phyloP scores from a whole-genome alignment of 2,888 invertebrate genomes.

The Cosmia trapezina region DNA sequence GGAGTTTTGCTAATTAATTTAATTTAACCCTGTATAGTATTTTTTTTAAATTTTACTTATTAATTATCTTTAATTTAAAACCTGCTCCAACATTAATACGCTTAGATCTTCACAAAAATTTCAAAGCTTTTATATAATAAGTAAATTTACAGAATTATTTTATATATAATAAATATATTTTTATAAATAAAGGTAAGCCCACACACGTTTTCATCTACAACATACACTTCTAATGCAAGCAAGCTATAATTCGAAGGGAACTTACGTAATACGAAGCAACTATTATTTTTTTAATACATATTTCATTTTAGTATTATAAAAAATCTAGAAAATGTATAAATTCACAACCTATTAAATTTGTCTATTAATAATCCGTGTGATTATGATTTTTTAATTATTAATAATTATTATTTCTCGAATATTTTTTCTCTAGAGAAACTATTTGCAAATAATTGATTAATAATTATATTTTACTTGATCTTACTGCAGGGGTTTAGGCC shows the following conservation, averaged over 20 bases:
- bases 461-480: slow-evolving; percentile 54
- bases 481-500: slow-evolving; percentile 75
- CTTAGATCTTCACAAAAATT: background rate
- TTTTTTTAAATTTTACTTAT: no score
- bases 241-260: slow-evolving; percentile 71
- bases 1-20: no score
- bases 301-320: slow-evolving; percentile 83
- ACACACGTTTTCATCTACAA: slow-evolving; percentile 45
- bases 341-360: slow-evolving; percentile 90
- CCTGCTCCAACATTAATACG: background rate
- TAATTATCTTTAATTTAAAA: no score
- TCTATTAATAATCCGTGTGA: slow-evolving; percentile 78
- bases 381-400: slow-evolving; percentile 63
- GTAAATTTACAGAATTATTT: background rate
- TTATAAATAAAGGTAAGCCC: slow-evolving; percentile 11
- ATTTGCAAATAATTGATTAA: slow-evolving; percentile 68
- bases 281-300: slow-evolving; percentile 73
- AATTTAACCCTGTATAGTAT: no score
- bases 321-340: slow-evolving; percentile 90
- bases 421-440: slow-evolving; percentile 67
- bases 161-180: background rate
- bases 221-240: slow-evolving; percentile 72
- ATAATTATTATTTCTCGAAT: slow-evolving; percentile 69
- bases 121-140: background rate
- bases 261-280: slow-evolving; percentile 70